Evolutionary conservation across 2,888 invertebrate species (phyloP).

Genomic region (Iselma pallidipennis): DNA sequence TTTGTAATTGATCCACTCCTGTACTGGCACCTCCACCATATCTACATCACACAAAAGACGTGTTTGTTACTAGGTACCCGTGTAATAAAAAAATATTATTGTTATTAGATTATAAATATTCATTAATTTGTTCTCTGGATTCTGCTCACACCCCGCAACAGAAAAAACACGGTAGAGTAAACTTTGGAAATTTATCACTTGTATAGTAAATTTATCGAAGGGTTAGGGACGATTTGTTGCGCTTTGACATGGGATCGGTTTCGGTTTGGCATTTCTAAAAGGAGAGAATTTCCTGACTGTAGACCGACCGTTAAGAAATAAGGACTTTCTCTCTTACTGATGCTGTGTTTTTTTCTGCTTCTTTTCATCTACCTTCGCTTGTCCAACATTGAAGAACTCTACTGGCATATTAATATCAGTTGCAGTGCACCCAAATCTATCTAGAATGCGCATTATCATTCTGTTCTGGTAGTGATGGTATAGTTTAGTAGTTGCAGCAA

Average conservation of each 20-base stretch:
- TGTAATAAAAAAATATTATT: no score
- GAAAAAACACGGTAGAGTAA: no score
- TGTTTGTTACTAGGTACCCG: no score
- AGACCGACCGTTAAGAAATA: background rate
- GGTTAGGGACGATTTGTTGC: slow-evolving; percentile 41
- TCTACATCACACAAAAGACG: no score
- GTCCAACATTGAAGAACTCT: slow-evolving; percentile 3
- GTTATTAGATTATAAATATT: no score
- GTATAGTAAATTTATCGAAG: slow-evolving; percentile 35
- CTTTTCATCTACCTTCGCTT: background rate
- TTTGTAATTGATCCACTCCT: no score
- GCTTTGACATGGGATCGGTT: slow-evolving; percentile 36
- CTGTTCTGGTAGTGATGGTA: background rate
- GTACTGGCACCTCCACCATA: background rate
- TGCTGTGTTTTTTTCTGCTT: slow-evolving; percentile 27
- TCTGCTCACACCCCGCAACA: no score
- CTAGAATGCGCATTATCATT: background rate
- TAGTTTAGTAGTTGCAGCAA: background rate
- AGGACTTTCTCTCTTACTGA: slow-evolving; percentile 17
- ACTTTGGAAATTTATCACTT: background rate
- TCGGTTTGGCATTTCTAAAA: slow-evolving; percentile 25
- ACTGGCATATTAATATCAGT: slow-evolving; percentile 21
- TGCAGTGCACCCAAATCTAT: background rate
- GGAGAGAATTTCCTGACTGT: slow-evolving; percentile 20
- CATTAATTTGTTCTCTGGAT: no score